Evolutionary conservation across 2,888 invertebrate species (phyloP), one percentile per base, ranked within the genome.

Genomic region (Athalia circularis): DNA sequence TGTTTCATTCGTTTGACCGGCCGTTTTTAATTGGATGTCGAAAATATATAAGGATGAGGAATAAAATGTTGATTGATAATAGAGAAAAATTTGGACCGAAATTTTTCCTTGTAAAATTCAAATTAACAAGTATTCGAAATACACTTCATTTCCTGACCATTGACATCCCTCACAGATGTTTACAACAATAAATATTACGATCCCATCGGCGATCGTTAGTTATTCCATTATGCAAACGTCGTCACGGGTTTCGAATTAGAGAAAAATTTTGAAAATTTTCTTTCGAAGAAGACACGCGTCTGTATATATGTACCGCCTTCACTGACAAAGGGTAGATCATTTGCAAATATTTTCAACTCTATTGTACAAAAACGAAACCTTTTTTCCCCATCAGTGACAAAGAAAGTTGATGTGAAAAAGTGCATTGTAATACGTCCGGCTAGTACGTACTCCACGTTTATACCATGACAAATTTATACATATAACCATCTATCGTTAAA

Each of bases 191-290:
- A 80, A 81, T 81, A 80, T 72, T 78, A 54, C 62, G 57, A 65
- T 64, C 29, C 82, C 80, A 84, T 82, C 78, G 78, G 79, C 29
- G 29, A 29, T 87, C 86, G 84, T 87, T 87, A 86, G 84, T 81
- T 47, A 77, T 78, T 77, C 84, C 83, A 87, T 88, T 87, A 85
- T 87, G 79, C 81, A 79, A 79, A 82, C 84, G 86, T 87, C 87
- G 87, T 87, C 87, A 85, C 85, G 86, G 84, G 77, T 84, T 79
- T 84, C 79, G 75, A 80, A 81, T 81, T 84, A 43, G 13, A 57
- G 6, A 62, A 79, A 80, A 80, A 84, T 86, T 86, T 84, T 81
- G 81, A 82, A 80, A 82, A 81, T 81, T 86, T 78, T 72, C 15
- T 45, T 65, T 47, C 29, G 3, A 52, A 11, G 45, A 54, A 76